A percentile compares a stretch with the other conserved stretches of the same genome.
These are phyloP conservation scores for Papilio demoleus DNA, from an alignment of 2,888 invertebrate genomes.

Conservation along the genomic window DNA sequence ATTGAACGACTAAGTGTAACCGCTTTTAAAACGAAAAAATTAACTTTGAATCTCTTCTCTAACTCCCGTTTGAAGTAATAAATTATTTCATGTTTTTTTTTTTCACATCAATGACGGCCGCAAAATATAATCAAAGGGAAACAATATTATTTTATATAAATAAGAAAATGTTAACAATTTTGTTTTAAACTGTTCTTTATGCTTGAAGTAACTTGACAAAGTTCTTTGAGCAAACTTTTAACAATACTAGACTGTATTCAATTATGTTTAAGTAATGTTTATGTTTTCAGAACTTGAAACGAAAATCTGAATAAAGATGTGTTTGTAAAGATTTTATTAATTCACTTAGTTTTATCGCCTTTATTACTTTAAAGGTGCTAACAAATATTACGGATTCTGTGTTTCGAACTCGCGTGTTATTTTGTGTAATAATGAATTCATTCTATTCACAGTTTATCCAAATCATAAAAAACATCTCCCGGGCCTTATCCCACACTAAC, in stretches of 20 bases:
- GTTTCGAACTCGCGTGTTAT: no score
- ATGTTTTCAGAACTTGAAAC: neutral
- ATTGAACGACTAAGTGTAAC: slow-evolving; percentile 41
- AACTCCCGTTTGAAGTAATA: slow-evolving; percentile 5
- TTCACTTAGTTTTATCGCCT: no score
- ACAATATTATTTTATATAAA: neutral
- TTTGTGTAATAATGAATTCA: no score
- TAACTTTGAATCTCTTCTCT: slow-evolving; percentile 1
- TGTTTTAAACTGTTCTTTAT: slow-evolving; percentile 17
- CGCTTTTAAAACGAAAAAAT: slow-evolving; percentile 34
- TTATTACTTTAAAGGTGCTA: no score
- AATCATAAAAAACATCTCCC: no score
- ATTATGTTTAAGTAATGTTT: neutral
- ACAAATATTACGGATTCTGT: no score
- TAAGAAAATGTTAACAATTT: neutral
- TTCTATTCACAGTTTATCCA: no score
- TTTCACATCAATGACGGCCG: neutral
- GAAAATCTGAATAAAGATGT: neutral
- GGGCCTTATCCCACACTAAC: no score
- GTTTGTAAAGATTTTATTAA: no score
- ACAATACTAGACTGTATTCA: slow-evolving; percentile 10
- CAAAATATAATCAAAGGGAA: neutral
- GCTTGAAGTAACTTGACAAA: neutral
- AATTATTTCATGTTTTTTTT: slow-evolving; percentile 8
- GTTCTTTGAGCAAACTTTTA: slow-evolving; percentile 8